A percentile compares a stretch with the other conserved stretches of the same genome.
Evolutionary conservation across 2,113 vertebrate species (phyloP).

Genomic region (Myotis yumanensis): DNA sequence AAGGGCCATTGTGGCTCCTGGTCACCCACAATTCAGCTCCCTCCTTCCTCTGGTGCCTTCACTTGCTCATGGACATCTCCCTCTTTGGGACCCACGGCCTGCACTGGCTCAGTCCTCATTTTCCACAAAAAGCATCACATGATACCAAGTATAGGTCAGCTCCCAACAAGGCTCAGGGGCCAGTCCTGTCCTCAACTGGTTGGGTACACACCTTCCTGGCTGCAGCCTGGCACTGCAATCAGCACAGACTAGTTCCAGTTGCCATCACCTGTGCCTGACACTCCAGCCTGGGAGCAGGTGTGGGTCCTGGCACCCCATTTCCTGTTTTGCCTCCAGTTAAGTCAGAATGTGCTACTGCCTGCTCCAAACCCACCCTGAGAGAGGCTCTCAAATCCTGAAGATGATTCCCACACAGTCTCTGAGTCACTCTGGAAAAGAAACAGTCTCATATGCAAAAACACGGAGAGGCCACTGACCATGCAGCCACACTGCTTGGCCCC

Average conservation of each 20-base stretch:
- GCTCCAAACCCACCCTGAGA: neutral
- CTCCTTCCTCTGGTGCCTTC: neutral
- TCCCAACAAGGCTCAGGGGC: neutral
- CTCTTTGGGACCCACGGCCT: neutral
- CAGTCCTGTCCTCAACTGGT: neutral
- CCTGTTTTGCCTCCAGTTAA: neutral
- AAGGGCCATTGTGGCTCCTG: neutral
- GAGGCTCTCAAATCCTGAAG: neutral
- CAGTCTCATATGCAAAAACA: neutral
- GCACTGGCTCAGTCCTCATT: neutral
- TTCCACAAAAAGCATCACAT: neutral
- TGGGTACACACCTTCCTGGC: too few species aligned
- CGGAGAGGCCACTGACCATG: neutral
- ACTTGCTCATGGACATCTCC: neutral
- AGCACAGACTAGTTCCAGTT: neutral
- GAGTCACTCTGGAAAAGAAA: conserved; percentile 1
- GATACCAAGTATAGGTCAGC: neutral
- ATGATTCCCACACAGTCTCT: neutral
- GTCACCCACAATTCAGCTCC: neutral
- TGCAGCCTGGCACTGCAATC: neutral
- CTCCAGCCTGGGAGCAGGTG: neutral
- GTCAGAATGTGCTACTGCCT: neutral
- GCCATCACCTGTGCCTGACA: neutral
- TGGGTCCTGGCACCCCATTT: neutral
- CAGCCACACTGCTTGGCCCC: neutral